These are phyloP conservation scores for Chondrosia reniformis DNA, from an alignment of 37 sponge, comb jelly and placozoan species.

Conservation along the genomic window DNA sequence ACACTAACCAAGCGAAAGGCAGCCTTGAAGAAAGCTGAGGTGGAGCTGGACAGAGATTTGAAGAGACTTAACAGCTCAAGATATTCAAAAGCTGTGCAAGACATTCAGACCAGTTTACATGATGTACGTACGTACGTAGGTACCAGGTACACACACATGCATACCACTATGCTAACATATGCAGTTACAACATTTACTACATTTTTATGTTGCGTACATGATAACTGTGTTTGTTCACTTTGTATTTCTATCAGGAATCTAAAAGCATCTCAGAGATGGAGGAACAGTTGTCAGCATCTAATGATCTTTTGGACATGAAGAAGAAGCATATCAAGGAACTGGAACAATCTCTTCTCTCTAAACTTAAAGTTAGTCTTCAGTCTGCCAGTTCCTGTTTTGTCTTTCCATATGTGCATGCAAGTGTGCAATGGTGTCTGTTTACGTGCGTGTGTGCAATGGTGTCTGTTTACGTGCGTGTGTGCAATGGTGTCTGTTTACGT, in stretches of 20 bases:
- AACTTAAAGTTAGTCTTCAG: neutral
- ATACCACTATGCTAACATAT: neutral
- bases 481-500: no score
- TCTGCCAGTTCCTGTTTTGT: no score
- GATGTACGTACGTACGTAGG: constrained; percentile 24
- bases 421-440: no score
- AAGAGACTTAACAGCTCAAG: constrained; percentile 11
- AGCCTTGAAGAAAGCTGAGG: constrained; percentile 21
- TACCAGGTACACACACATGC: no score
- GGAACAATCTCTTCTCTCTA: constrained; percentile 10
- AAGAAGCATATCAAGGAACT: constrained; percentile 24
- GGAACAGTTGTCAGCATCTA: constrained; percentile 25
- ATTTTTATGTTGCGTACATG: no score
- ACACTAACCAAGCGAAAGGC: constrained; percentile 9
- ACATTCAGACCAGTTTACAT: constrained; percentile 33
- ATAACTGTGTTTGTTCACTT: neutral
- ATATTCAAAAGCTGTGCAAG: constrained; percentile 2
- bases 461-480: no score
- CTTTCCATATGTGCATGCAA: no score
- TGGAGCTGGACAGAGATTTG: neutral
- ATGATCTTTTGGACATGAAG: constrained; percentile 36
- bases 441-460: no score
- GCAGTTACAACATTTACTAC: neutral
- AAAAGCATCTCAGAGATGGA: constrained; percentile 33
- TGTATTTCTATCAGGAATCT: constrained; percentile 27